phyloP scores from a whole-genome alignment of 2,113 vertebrate genomes.

The Zosterops pallidus region DNA sequence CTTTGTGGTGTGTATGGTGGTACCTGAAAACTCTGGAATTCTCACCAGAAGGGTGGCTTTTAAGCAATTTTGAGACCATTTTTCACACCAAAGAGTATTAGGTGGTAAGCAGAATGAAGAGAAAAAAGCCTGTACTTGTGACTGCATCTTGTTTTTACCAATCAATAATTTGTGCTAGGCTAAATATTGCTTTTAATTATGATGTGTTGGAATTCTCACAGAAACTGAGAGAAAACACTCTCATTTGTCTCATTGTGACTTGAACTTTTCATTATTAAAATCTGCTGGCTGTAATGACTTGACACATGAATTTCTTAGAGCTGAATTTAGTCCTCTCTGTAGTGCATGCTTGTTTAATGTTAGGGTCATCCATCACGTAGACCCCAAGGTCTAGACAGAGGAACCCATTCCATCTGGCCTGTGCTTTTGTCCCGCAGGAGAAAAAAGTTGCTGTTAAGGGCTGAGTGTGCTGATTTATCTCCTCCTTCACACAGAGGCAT shows the following conservation, averaged over 20 bases:
- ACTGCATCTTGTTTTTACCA: neutral
- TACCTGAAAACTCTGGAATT: neutral
- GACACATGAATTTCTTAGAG: slow-evolving; percentile 16
- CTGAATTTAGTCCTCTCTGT: neutral
- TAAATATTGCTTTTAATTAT: slow-evolving; percentile 25
- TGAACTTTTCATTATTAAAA: slow-evolving; percentile 35
- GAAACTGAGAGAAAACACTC: neutral
- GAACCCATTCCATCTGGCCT: neutral
- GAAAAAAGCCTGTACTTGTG: neutral
- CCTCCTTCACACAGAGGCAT: neutral
- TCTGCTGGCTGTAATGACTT: neutral
- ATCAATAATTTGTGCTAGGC: neutral
- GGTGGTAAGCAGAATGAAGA: neutral
- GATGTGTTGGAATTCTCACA: neutral
- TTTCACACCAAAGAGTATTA: slow-evolving; percentile 4
- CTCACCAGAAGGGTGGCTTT: neutral
- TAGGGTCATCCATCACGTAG: neutral
- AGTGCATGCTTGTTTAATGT: neutral
- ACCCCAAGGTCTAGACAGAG: neutral
- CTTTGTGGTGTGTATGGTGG: slow-evolving; percentile 32
- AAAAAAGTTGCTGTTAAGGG: neutral
- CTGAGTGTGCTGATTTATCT: neutral
- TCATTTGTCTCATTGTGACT: slow-evolving; percentile 8
- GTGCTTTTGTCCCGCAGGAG: neutral
- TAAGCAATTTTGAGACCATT: slow-evolving; percentile 13